Base-by-base conservation (phyloP, 53 echinoderm and acorn worm species). In the Henricia sp. region DNA sequence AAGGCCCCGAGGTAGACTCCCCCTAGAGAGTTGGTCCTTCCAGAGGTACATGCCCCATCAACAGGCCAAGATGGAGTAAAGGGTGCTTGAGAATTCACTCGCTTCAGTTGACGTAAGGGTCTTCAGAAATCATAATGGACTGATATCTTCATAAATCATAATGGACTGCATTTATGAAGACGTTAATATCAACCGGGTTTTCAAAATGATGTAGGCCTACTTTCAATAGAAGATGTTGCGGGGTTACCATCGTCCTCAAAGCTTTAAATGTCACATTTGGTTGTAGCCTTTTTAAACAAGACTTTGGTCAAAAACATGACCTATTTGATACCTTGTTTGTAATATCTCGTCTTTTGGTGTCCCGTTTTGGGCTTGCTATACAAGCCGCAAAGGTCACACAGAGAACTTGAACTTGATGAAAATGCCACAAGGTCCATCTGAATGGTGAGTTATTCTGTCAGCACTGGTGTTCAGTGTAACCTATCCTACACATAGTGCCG, bases 391-490 rank as follows among this genome's bases (percentile, higher is more conserved):
- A 77, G 77, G 77, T 77, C 59, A 60, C 0, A 13, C 19, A 33
- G n/a, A 34, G 21, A 37, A 52, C 52, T 52, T 28, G 50, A 80
- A 27, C 80, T 64, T 64, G 65, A 19, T 6, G 46, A 43, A 80
- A 80, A 80, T 80, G 80, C 30, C 80, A 80, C 67, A 52, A 37
- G 21, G n/a, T 3, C 52, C 51, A 25, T 41, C 4, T 72, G 19
- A 52, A 73, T 34, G n/a, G 38, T 6, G 4, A 37, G 10, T 19
- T n/a, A n/a, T n/a, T n/a, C n/a, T n/a, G n/a, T n/a, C n/a, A 36
- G 33, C 14, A 35, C 35, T 41, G 37, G 23, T 60, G 29, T 64
- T 62, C 9, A 50, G 64, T 48, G 50, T 50, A 48, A 20, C 4
- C 2, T 44, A 23, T 64, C 23, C 16, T 40, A 41, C 29, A 6